Evolutionary conservation across 2,888 invertebrate species (phyloP).

Genomic region (Yponomeuta sedellus): DNA sequence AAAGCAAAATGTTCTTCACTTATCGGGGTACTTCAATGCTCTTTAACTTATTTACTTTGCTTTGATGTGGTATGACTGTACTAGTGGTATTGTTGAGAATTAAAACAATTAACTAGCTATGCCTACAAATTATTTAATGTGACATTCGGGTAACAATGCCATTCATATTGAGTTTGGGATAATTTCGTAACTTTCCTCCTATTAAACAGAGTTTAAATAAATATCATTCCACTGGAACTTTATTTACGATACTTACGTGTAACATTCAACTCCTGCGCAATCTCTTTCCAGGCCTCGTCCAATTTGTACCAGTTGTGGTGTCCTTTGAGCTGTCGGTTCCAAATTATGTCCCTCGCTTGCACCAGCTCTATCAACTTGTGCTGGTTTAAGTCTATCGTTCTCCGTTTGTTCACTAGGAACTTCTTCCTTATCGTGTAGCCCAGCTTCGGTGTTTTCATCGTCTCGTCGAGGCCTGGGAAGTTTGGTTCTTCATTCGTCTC

Average conservation of each 20-base stretch:
- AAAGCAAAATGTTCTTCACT: background rate
- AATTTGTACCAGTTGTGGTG: slow-evolving; percentile 70
- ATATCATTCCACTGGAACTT: no score
- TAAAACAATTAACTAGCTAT: no score
- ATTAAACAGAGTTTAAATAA: no score
- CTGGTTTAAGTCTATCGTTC: slow-evolving; percentile 63
- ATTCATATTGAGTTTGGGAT: no score
- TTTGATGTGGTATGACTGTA: no score
- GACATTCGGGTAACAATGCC: no score
- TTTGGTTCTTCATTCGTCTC: slow-evolving; percentile 55
- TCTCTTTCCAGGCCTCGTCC: slow-evolving; percentile 68
- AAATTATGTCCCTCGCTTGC: slow-evolving; percentile 54
- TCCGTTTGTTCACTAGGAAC: slow-evolving; percentile 58
- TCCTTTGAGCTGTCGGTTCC: slow-evolving; percentile 65
- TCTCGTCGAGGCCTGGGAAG: slow-evolving; percentile 54
- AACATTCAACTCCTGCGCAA: slow-evolving; percentile 58
- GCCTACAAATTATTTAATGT: no score
- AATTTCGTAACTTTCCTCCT: no score
- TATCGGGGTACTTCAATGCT: no score
- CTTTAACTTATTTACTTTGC: no score
- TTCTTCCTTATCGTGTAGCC: slow-evolving; percentile 68
- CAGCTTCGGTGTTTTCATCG: slow-evolving; percentile 61
- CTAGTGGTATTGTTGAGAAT: no score
- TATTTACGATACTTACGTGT: slow-evolving; percentile 49
- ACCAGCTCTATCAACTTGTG: slow-evolving; percentile 63